A percentile compares a stretch with the other conserved stretches of the same genome.
phyloP scores from a whole-genome alignment of 92 coral and sea anemone genomes.

The Palythoa heliodiscus region DNA sequence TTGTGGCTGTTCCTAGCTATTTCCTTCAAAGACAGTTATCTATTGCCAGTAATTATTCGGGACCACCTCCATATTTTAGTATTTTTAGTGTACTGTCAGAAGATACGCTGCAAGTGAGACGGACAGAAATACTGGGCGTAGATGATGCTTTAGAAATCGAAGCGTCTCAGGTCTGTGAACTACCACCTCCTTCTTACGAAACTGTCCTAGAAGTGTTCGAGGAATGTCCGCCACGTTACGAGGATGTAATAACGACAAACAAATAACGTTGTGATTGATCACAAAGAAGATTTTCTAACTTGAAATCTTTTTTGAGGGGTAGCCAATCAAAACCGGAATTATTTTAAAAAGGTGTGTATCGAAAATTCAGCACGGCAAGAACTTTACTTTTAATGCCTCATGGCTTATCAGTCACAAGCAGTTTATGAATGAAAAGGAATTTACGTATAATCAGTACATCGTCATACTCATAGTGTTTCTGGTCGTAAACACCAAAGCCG shows the following conservation, averaged over 20 bases:
- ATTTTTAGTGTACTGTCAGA: constrained; percentile 33
- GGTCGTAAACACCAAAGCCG: too few relatives aligned
- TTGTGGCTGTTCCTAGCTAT: constrained; percentile 21
- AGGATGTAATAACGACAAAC: constrained; percentile 19
- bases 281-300: not conserved
- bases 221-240: constrained; percentile 32
- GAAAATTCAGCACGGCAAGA: too few relatives aligned
- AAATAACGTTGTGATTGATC: not conserved
- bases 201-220: constrained; percentile 6
- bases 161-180: constrained; percentile 17
- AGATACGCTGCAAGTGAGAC: constrained; percentile 31
- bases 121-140: not conserved
- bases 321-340: not conserved
- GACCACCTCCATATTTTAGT: constrained; percentile 41
- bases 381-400: too few relatives aligned
- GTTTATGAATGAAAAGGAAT: too few relatives aligned
- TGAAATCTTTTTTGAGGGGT: too few relatives aligned
- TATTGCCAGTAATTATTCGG: constrained; percentile 32
- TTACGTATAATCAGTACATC: too few relatives aligned
- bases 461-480: too few relatives aligned
- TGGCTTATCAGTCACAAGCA: too few relatives aligned
- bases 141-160: constrained; percentile 21
- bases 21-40: constrained; percentile 41
- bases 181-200: constrained; percentile 32
- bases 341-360: not conserved